Evolutionary conservation across 2,797 vertebrate genomes (phyloP), one percentile per base, ranked within the genome.

Genomic region (Danio albolineatus): DNA sequence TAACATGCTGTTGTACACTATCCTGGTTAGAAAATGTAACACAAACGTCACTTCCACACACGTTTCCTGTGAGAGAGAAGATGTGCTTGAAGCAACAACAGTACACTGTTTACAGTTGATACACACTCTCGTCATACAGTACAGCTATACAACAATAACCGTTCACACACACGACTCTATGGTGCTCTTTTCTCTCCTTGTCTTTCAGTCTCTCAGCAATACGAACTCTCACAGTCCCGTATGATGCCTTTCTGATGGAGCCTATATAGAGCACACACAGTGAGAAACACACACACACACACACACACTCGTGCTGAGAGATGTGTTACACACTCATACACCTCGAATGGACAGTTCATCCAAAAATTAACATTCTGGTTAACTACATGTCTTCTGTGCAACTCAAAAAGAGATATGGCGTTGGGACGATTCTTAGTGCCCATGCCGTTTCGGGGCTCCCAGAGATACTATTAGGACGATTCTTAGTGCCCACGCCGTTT

Each of bases 91-190:
- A 83, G 53, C 46, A 54, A 59, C 60, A 83, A 73, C 81, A 53
- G 81, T 75, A 85, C 81, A 82, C 81, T 86, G 85, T 86, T 85
- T 86, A 86, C 83, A 83, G 84, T 51, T 71, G 10, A 78, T 67
- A 70, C 65, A n/a, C 17, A 10, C 54, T n/a, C n/a, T 70, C 10
- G 43, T 59, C n/a, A 9, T 49, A 48, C 13, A 80, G 85, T 85
- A 85, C 85, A 82, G 78, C 61, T 82, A 78, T 66, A 80, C 71
- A 43, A 67, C 69, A 65, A 57, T 80, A 53, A 81, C 73, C 83
- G 48, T 76, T 82, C 53, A 79, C 39, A 62, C 62, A 70, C 70
- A 62, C n/a, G n/a, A 77, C 73, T 81, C 49, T 2, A 76, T 78
- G 85, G 85, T 87, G 85, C 85, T 84, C 80, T 70, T 60, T 60